Evolutionary conservation across 2,888 invertebrate species (phyloP).

Genomic region (Hoplodrina ambigua): DNA sequence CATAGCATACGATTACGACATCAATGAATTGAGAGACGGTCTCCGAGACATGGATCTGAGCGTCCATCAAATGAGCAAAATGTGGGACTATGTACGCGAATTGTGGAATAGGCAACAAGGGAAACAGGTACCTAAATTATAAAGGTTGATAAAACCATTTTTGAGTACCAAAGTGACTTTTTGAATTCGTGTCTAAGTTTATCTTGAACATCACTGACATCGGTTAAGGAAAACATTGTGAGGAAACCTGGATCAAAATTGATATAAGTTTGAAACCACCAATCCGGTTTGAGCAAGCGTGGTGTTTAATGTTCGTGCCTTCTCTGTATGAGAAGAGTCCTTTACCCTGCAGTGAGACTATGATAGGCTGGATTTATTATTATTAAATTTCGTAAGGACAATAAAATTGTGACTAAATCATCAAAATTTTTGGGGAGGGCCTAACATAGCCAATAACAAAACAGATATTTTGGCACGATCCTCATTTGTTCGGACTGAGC

Average conservation of each 20-base stretch:
- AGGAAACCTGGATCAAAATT: too few species aligned
- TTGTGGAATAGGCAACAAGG: slow-evolving; percentile 89
- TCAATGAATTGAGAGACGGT: slow-evolving; percentile 87
- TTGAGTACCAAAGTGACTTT: too few species aligned
- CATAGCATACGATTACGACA: slow-evolving; percentile 88
- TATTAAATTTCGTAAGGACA: not conserved
- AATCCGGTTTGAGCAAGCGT: too few species aligned
- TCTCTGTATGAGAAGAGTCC: too few species aligned
- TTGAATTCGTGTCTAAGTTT: too few species aligned
- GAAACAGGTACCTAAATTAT: slow-evolving; percentile 79
- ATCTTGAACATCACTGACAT: too few species aligned
- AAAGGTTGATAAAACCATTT: too few species aligned
- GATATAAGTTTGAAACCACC: too few species aligned
- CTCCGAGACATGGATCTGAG: slow-evolving; percentile 86
- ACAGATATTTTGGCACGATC: slow-evolving; percentile 39
- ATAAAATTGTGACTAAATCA: not conserved
- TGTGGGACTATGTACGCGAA: slow-evolving; percentile 89
- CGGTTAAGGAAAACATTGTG: too few species aligned
- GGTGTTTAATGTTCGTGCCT: too few species aligned
- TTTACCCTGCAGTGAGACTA: too few species aligned
- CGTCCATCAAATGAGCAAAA: slow-evolving; percentile 88
- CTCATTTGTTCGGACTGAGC: slow-evolving; percentile 30
- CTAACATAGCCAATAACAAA: slow-evolving; percentile 24
- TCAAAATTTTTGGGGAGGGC: slow-evolving; percentile 12
- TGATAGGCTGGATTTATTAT: too few species aligned